Base-by-base conservation (phyloP, 2,888 invertebrate species). In the Stratiomys singularior region DNA sequence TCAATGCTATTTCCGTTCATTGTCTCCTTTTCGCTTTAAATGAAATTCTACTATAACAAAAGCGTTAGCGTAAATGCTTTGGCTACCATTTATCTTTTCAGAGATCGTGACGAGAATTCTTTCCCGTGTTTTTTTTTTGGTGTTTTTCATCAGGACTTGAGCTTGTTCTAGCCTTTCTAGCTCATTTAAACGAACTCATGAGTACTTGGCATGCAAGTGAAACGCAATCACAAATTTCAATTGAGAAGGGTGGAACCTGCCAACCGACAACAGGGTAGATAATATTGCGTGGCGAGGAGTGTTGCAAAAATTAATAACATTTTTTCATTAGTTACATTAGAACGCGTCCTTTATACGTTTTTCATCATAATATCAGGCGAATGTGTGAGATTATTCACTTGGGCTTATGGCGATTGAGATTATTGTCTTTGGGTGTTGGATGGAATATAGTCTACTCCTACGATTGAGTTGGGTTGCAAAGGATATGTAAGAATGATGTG, bases 101-200 rank as follows among this genome's bases (percentile, higher is more conserved):
- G 1, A 21, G 37, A 66, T 66, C 66, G 66, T 66, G 66, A 66
- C 28, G 37, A 66, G 66, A 66, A 66, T 66, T 66, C 27, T 63
- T 52, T 52, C 15, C 52, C 18, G 52, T 11, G 9, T 11, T 52
- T 52, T 52, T 52, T 52, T 13, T 52, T 52, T 13, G 7, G 15
- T 52, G 9, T 25, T 63, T 63, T 63, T 63, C 63, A 63, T 63
- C 27, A 63, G 25, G 27, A 2, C 15, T 23, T 37, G 9, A 37
- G 37, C 37, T 37, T 37, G 37, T 37, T n/a, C 37, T 37, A 37
- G 37, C 5, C 3, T 37, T 37, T 37, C 37, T 52, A 52, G 52
- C 7, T 9, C 52, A 52, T 13, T 52, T 52, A 18, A 52, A 13
- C 52, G 15, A 44, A 44, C 9, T 13, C 15, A 52, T 13, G 18